A percentile compares a stretch with the other conserved stretches of the same genome.
These are phyloP conservation scores for Alviniconcha marisindica DNA, from an alignment of 1,140 invertebrate species.

Conservation along the genomic window DNA sequence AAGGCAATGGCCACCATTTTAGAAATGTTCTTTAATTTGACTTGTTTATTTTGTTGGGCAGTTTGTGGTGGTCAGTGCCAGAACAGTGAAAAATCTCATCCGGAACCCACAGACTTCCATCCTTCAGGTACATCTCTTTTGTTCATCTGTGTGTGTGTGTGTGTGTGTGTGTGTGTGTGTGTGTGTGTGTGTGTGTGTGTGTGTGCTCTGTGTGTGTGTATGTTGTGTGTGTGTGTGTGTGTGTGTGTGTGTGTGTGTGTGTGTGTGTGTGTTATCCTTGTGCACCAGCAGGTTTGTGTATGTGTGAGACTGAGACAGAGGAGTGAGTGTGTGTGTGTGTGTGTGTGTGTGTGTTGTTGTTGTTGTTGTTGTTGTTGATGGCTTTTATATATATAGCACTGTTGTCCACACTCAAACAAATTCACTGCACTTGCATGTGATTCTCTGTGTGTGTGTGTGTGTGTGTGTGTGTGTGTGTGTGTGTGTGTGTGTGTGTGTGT, in stretches of 20 bases:
- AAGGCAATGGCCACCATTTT: no score
- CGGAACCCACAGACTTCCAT: constrained; percentile 71
- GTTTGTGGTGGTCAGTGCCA: constrained; percentile 52
- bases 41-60: not conserved
- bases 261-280: no score
- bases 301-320: no score
- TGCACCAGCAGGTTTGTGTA: no score
- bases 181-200: not conserved
- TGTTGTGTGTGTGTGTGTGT: no score
- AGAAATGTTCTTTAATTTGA: no score
- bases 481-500: constrained; percentile 12
- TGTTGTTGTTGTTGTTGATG: constrained; percentile 1
- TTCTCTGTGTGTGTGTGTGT: constrained; percentile 25
- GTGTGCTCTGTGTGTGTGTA: no score
- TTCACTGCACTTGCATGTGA: constrained; percentile 9
- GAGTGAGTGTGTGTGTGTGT: no score
- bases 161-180: not conserved
- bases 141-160: not conserved
- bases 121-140: constrained; percentile 62
- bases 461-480: constrained; percentile 37
- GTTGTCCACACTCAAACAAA: not conserved
- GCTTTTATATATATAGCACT: no score
- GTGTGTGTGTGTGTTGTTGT: not conserved
- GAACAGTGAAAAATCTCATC: constrained; percentile 67
- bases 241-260: no score